These are phyloP conservation scores for Ammodytes marinus DNA, from an alignment of 2,113 vertebrate genomes.

Conservation along the genomic window DNA sequence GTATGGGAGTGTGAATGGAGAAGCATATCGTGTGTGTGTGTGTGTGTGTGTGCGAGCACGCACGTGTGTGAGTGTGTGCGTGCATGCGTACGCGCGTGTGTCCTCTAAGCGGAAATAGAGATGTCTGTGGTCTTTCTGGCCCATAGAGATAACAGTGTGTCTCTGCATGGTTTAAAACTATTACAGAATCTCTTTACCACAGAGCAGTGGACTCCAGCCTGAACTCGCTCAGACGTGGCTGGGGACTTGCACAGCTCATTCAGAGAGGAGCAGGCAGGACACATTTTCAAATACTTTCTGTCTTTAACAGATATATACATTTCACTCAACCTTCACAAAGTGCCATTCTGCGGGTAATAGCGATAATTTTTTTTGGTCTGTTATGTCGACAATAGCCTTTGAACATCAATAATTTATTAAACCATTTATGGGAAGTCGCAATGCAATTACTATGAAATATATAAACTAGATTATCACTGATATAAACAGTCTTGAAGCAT, in stretches of 20 bases:
- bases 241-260: constrained; percentile 1
- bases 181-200: constrained; percentile 4
- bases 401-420: constrained; percentile 4
- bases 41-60: not conserved
- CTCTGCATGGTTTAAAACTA: constrained; percentile 39
- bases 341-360: constrained; percentile 8
- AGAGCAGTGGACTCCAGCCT: not conserved
- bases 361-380: constrained; percentile 10
- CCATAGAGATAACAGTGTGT: constrained; percentile 21
- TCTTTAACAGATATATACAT: not conserved
- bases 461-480: constrained; percentile 4
- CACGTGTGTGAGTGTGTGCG: not conserved
- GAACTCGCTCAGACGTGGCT: constrained; percentile 10
- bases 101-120: constrained; percentile 6
- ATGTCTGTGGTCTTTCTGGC: constrained; percentile 32
- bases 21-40: not conserved
- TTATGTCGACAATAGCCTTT: not conserved
- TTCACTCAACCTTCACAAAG: not conserved
- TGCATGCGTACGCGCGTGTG: not conserved
- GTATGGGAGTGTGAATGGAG: constrained; percentile 1
- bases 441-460: constrained; percentile 1
- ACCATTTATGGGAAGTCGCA: not conserved
- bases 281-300: not conserved
- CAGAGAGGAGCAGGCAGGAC: not conserved
- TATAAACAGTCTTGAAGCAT: not conserved